Evolutionary conservation across 1,140 invertebrate genomes (phyloP).

Genomic region (Zaprionus taronus): DNA sequence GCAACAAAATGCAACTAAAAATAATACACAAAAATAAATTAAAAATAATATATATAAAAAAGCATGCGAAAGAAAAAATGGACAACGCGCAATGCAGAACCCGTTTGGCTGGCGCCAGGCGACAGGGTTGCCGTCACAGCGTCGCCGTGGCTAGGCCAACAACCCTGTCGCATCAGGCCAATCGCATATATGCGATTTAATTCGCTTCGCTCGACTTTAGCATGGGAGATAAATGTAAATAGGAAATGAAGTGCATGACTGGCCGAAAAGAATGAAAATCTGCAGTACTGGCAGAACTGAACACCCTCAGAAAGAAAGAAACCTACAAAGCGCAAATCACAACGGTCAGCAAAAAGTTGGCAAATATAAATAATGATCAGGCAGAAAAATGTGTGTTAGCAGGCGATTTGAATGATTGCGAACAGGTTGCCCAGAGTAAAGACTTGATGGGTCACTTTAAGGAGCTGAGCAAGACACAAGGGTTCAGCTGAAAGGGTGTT

Average conservation of each 20-base stretch:
- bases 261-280: conserved; percentile 54
- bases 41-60: conserved; percentile 67
- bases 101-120: conserved; percentile 68
- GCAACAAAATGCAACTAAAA: conserved; percentile 18
- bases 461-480: neutral
- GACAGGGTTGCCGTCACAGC: conserved; percentile 60
- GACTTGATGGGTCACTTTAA: neutral
- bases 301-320: conserved; percentile 1
- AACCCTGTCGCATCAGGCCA: conserved; percentile 57
- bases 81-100: conserved; percentile 62
- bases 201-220: conserved; percentile 15
- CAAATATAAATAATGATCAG: conserved; percentile 25
- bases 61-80: conserved; percentile 8
- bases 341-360: conserved; percentile 37
- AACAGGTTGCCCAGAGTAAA: neutral
- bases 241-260: conserved; percentile 73
- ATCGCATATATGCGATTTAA: conserved; percentile 61
- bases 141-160: conserved; percentile 62
- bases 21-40: conserved; percentile 67
- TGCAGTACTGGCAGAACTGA: conserved; percentile 39
- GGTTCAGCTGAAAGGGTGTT: too few relatives aligned
- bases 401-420: conserved; percentile 26
- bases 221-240: conserved; percentile 68
- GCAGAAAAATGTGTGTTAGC: conserved; percentile 44
- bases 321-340: conserved; percentile 13